Evolutionary conservation across 2,797 vertebrate species (phyloP).

Genomic region (Erethizon dorsatum): DNA sequence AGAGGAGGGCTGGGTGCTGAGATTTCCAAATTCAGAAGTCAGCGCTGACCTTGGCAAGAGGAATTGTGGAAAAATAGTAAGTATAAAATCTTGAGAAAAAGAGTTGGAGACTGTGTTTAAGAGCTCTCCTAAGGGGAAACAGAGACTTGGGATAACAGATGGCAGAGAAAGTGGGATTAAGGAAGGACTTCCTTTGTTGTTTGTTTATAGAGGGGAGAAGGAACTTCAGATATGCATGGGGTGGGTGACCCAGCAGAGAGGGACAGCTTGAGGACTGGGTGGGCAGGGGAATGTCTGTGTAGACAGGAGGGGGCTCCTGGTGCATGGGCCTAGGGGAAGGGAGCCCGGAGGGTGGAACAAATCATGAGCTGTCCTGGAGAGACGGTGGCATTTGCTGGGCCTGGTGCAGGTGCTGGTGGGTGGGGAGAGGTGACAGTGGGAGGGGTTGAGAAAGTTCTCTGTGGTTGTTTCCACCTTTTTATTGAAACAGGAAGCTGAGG

Average conservation of each 20-base stretch:
- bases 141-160: not conserved
- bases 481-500: not conserved
- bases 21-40: not conserved
- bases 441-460: too few species aligned
- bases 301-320: not conserved
- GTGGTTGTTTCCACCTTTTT: not conserved
- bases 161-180: not conserved
- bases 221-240: not conserved
- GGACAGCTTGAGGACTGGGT: not conserved
- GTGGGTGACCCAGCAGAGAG: not conserved
- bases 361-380: accelerated
- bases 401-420: not conserved
- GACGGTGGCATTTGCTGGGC: accelerated
- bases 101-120: not conserved
- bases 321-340: accelerated
- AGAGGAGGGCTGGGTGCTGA: not conserved
- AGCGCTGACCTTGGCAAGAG: not conserved
- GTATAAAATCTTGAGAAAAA: not conserved
- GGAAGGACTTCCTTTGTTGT: not conserved
- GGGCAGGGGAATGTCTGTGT: not conserved
- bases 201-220: not conserved
- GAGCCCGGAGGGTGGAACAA: not conserved
- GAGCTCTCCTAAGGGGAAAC: too few species aligned
- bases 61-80: not conserved
- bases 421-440: accelerated